Percentiles rank a stretch among this genome's conserved stretches.
phyloP scores from a whole-genome alignment of 2,888 invertebrate genomes.

The Dicyrtoma fusca region DNA sequence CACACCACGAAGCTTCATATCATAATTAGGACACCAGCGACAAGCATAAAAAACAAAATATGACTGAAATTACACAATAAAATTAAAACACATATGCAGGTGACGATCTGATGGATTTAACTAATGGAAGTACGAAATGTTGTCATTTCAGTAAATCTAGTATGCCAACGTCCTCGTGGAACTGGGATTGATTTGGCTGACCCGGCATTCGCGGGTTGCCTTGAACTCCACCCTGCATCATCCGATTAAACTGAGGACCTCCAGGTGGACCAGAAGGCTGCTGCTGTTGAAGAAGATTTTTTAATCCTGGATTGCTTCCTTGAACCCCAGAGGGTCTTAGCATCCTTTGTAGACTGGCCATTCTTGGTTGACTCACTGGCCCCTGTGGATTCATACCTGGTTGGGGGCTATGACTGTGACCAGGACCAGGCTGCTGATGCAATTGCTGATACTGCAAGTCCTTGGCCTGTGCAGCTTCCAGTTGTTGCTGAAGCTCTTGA shows the following conservation, averaged over 20 bases:
- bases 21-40: too few relatives aligned
- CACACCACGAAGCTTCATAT: too few relatives aligned
- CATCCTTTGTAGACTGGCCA: constrained; percentile 64
- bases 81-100: too few relatives aligned
- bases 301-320: constrained; percentile 76
- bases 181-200: constrained; percentile 59
- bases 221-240: constrained; percentile 43
- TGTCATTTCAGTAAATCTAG: constrained; percentile 62
- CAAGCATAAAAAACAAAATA: too few relatives aligned
- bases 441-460: constrained; percentile 68
- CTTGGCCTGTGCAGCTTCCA: constrained; percentile 79
- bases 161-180: constrained; percentile 64
- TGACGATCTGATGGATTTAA: too few relatives aligned
- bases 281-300: constrained; percentile 76
- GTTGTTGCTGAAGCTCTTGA: constrained; percentile 73
- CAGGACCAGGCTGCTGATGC: constrained; percentile 58
- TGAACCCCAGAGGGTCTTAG: constrained; percentile 70
- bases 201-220: constrained; percentile 44
- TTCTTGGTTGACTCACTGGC: constrained; percentile 27
- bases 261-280: constrained; percentile 19
- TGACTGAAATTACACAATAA: too few relatives aligned
- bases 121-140: constrained; percentile 26
- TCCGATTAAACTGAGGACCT: constrained; percentile 44
- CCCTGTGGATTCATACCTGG: constrained; percentile 23
- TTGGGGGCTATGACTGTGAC: constrained; percentile 12